Conservation (phyloP, 2,113 vertebrate genomes). For the Daphoenositta chrysoptera region DNA sequence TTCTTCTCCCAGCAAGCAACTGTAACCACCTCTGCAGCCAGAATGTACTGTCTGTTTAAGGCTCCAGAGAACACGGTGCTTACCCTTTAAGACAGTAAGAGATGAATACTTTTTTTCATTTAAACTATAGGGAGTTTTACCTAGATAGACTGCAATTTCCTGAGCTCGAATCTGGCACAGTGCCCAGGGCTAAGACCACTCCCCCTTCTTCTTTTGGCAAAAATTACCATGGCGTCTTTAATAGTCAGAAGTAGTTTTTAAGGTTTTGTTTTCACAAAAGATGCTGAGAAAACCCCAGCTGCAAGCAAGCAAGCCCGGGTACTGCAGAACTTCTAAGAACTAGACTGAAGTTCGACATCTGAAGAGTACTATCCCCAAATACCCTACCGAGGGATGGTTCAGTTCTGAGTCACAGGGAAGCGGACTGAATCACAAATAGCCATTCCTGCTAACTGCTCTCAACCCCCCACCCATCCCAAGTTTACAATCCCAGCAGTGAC, state of each 20-base stretch:
- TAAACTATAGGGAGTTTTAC: slow-evolving; percentile 61
- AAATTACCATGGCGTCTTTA: slow-evolving; percentile 29
- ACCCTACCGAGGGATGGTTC: slow-evolving; percentile 13
- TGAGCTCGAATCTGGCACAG: slow-evolving; percentile 44
- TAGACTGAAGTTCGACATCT: background rate
- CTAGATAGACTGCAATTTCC: slow-evolving; percentile 66
- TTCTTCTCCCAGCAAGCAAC: slow-evolving; percentile 3
- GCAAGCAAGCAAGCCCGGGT: background rate
- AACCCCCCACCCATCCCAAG: background rate
- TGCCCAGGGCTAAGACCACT: slow-evolving; percentile 47
- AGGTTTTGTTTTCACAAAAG: slow-evolving; percentile 10
- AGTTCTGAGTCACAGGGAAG: slow-evolving; percentile 35
- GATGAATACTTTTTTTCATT: slow-evolving; percentile 58
- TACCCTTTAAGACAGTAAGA: slow-evolving; percentile 51
- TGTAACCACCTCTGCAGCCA: background rate
- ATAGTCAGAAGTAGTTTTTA: slow-evolving; percentile 8
- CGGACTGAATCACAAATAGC: slow-evolving; percentile 16
- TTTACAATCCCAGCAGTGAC: slow-evolving; percentile 22
- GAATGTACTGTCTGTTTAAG: slow-evolving; percentile 10
- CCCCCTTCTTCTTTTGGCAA: slow-evolving; percentile 12
- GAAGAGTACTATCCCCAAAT: background rate
- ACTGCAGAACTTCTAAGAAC: background rate
- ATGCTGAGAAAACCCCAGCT: background rate
- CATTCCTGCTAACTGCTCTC: background rate
- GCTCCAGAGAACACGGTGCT: background rate